These are phyloP conservation scores for Drosophila nannoptera DNA, from an alignment of 1,140 invertebrate genomes.

Conservation along the genomic window DNA sequence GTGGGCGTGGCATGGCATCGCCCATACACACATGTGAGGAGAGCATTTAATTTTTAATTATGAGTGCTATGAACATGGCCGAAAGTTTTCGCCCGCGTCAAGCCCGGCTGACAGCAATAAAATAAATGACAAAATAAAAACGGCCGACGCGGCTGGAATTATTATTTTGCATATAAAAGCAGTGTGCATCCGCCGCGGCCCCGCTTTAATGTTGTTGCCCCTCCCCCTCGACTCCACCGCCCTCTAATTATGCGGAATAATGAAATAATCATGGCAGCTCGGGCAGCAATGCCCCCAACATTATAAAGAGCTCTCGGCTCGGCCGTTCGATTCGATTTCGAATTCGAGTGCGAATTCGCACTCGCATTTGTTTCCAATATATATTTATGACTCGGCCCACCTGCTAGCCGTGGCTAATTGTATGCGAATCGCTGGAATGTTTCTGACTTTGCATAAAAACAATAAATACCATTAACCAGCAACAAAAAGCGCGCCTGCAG, in stretches of 20 bases:
- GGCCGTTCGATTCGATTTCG: neutral
- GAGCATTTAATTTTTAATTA: conserved; percentile 75
- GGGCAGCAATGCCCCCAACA: neutral
- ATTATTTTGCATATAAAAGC: conserved; percentile 69
- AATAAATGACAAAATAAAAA: conserved; percentile 58
- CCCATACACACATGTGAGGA: conserved; percentile 60
- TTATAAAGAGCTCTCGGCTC: neutral
- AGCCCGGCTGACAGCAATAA: conserved; percentile 46
- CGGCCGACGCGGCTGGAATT: conserved; percentile 35
- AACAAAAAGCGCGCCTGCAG: conserved; percentile 33
- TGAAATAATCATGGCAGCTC: conserved; percentile 23
- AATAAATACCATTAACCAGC: conserved; percentile 52
- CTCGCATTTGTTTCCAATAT: neutral
- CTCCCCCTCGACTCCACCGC: neutral
- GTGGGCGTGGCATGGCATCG: conserved; percentile 1
- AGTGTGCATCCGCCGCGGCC: conserved; percentile 5
- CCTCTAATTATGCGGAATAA: conserved; percentile 55
- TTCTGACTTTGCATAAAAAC: conserved; percentile 35
- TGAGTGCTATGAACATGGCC: conserved; percentile 71
- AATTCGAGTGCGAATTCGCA: neutral
- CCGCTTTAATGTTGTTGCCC: conserved; percentile 38
- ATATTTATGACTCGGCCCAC: neutral
- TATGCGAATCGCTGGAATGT: conserved; percentile 28
- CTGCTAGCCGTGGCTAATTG: conserved; percentile 47
- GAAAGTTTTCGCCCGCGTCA: conserved; percentile 64